Conservation (phyloP, 2,888 invertebrate genomes). For the Cheilosia variabilis region DNA sequence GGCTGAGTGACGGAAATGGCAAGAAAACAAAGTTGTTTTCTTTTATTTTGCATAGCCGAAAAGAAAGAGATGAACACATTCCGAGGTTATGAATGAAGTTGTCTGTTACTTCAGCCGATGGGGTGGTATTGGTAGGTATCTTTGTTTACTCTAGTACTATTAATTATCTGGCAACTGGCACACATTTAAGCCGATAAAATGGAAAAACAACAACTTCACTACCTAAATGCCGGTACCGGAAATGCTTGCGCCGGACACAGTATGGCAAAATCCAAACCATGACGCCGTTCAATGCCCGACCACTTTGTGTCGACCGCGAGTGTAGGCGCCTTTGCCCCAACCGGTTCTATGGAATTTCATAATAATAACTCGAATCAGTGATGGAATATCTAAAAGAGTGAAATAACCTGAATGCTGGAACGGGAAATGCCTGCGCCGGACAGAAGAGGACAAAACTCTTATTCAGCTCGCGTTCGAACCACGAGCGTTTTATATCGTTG, state of each 20-base stretch:
- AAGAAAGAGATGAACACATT: slow-evolving; percentile 11
- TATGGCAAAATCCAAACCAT: slow-evolving; percentile 82
- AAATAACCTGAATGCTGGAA: slow-evolving; percentile 86
- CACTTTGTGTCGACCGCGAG: slow-evolving; percentile 88
- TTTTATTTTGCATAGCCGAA: slow-evolving; percentile 8
- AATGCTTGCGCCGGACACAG: slow-evolving; percentile 91
- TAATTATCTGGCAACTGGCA: slow-evolving; percentile 43
- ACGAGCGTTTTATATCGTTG: slow-evolving; percentile 85
- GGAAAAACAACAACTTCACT: slow-evolving; percentile 17
- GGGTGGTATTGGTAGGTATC: slow-evolving; percentile 5
- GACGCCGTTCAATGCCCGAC: slow-evolving; percentile 85
- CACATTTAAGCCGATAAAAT: slow-evolving; percentile 31
- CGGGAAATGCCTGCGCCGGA: slow-evolving; percentile 91
- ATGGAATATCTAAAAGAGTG: slow-evolving; percentile 19
- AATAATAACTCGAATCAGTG: slow-evolving; percentile 76
- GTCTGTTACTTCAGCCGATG: slow-evolving; percentile 20
- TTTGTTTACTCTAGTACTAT: slow-evolving; percentile 65
- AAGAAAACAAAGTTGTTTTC: slow-evolving; percentile 52
- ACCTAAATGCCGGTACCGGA: slow-evolving; percentile 88
- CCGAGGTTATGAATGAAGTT: slow-evolving; percentile 60
- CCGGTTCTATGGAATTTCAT: slow-evolving; percentile 85
- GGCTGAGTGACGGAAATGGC: slow-evolving; percentile 29
- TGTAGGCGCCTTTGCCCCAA: slow-evolving; percentile 89
- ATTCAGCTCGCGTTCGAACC: slow-evolving; percentile 85
- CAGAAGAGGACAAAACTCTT: slow-evolving; percentile 89